Base-by-base conservation (phyloP, 1,140 invertebrate species). In the Trichonephila inaurata region DNA sequence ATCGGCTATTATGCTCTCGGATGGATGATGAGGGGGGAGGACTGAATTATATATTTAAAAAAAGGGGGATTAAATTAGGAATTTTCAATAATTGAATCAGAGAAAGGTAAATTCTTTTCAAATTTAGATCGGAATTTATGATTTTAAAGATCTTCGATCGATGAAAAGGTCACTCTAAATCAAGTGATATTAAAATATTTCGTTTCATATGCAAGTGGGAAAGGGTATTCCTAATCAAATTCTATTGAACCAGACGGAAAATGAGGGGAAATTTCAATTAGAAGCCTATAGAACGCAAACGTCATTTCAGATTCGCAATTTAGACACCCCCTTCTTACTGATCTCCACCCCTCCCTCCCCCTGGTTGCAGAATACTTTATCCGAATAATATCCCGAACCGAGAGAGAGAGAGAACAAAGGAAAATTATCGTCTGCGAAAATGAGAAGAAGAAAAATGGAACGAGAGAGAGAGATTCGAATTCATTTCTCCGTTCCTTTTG, bases 361-460 rank as follows among this genome's bases (percentile, higher is more conserved):
- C 33, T 40, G 51, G 51, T 51, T 83, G 77, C 40, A n/a, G 44
- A 60, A 60, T 51, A 83, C 44, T 58, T 83, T 83, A 83, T 83
- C 51, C 19, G 44, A 60, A 83, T 58, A 77, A 60, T 83, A 60
- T 83, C 19, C 51, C 21, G 58, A 24, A 83, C 7, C 51, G 21
- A n/a, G 51, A n/a, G 82, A n/a, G 82, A 58, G 19, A 83, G 82
- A 58, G 72, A 77, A 85, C 82, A 61, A 61, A 91, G 12, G 69
- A 91, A 91, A 91, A 89, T 72, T 89, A 51, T 91, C 89, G 51
- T 91, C 89, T 91, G 89, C 83, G 83, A 28, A 14, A 61, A 85
- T 16, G 51, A 51, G 51, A 51, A 83, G 51, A 83, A 83, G 21
- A 83, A n/a, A 58, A 58, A 83, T 58, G 40, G 51, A 83, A 83